Evolutionary conservation across 2,113 vertebrate species (phyloP).

Genomic region (Oxygymnocypris stewartii): DNA sequence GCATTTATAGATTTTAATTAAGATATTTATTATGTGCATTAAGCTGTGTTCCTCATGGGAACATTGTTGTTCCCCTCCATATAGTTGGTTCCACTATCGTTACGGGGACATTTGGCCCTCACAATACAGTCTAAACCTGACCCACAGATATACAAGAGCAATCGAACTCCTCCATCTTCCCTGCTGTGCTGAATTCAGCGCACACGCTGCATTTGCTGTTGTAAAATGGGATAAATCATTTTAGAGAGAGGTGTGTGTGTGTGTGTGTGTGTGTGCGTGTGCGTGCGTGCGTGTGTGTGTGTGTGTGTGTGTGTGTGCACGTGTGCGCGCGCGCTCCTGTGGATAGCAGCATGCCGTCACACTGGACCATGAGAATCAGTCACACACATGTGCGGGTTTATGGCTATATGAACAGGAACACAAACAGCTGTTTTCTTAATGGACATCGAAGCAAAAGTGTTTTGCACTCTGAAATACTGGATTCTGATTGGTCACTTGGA

Average conservation of each 20-base stretch:
- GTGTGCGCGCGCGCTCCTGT: not conserved
- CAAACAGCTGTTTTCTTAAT: not conserved
- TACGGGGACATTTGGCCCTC: not conserved
- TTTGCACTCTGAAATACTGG: not conserved
- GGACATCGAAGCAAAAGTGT: not conserved
- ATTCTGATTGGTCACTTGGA: conserved; percentile 2
- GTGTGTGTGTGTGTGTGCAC: not conserved
- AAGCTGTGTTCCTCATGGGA: not conserved
- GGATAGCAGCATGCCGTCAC: not conserved
- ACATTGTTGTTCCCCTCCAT: not conserved
- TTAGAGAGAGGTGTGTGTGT: not conserved
- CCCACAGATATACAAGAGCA: conserved; percentile 1
- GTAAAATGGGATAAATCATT: conserved; percentile 32
- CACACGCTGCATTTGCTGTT: conserved; percentile 26
- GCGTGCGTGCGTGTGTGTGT: not conserved
- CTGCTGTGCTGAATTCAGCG: conserved; percentile 27
- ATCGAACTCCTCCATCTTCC: not conserved
- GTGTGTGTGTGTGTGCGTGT: conserved; percentile 5
- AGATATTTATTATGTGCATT: conserved; percentile 7
- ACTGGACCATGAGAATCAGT: not conserved
- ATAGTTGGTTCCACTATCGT: not conserved
- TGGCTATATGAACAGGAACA: not conserved
- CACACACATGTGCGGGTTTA: not conserved
- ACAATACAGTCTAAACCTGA: not conserved
- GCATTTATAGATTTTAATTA: conserved; percentile 4